Percentiles rank a stretch among this genome's conserved stretches.
phyloP scores from a whole-genome alignment of 2,113 vertebrate genomes.

The Haliaeetus leucogaster region DNA sequence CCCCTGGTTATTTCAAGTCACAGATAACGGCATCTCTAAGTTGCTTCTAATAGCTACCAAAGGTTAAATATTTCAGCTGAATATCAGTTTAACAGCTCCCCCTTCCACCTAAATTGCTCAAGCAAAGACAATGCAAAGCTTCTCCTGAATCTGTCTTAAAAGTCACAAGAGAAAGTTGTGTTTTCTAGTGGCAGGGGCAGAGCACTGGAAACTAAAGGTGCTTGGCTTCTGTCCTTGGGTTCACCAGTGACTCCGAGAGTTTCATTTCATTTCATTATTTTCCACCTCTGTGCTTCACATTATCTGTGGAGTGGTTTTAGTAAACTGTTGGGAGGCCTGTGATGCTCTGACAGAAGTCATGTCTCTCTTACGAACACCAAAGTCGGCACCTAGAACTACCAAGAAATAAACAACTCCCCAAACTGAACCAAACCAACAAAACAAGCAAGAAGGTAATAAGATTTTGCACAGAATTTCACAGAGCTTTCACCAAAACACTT shows the following conservation, averaged over 20 bases:
- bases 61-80: neutral
- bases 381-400: neutral
- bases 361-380: neutral
- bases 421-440: neutral
- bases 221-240: neutral
- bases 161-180: neutral
- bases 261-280: neutral
- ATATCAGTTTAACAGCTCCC: neutral
- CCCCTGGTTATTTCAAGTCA: neutral
- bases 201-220: neutral
- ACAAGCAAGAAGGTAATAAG: neutral
- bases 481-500: conserved; percentile 11
- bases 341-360: neutral
- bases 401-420: neutral
- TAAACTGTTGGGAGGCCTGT: neutral
- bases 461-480: conserved; percentile 16
- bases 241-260: neutral
- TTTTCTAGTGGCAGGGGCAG: neutral
- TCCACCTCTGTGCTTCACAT: neutral
- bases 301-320: neutral
- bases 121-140: neutral
- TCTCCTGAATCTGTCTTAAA: neutral
- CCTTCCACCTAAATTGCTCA: neutral
- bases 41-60: neutral
- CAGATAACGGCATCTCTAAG: neutral